Base-by-base conservation (phyloP, 2,797 vertebrate species). In the Lepilemur ruficaudatus region DNA sequence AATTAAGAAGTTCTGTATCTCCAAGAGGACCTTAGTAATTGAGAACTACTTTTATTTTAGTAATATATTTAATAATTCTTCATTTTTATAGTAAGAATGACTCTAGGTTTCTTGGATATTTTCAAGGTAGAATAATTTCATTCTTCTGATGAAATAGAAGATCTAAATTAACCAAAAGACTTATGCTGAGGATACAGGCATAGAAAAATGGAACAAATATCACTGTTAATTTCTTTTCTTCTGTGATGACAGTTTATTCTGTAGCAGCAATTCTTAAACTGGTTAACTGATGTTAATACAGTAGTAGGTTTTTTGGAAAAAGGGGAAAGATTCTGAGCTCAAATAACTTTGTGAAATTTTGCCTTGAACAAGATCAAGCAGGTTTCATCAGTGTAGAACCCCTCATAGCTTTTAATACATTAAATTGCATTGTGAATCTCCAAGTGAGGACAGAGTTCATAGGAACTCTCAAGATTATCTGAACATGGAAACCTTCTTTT, bases 351-450 rank as follows among this genome's bases (percentile, higher is more conserved):
- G 20, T 48, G 61, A 87, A 81, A 67, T 46, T 75, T 79, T 83
- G n/a, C 50, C 88, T 96, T 82, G 55, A 92, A 78, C 35, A 88
- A 94, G 96, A 82, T 89, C 38, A 82, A 88, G 76, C 65, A 76
- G 30, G 7, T 67, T 84, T 88, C 67, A 65, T 93, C 82, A 52
- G 28, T 75, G 50, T 75, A 75, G 67, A 93, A 18, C 61, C 32
- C 23, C 22, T 76, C 48, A 69, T 61, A 75, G 22, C 11, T 91
- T 69, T 87, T 69, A 79, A 25, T 61, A 46, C 55, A 69, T 23
- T 83, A 61, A 69, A 38, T 90, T 90, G 5, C 52, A 59, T 95
- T 59, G 59, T 93, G 78, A 73, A 70, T 46, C 41, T 89, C 13
- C 22, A 78, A 87, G 28, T 70, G 15, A n/a, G 2, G 28, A 61